Evolutionary conservation across 2,888 invertebrate genomes (phyloP).

Genomic region (Lasioglossum calceatum): DNA sequence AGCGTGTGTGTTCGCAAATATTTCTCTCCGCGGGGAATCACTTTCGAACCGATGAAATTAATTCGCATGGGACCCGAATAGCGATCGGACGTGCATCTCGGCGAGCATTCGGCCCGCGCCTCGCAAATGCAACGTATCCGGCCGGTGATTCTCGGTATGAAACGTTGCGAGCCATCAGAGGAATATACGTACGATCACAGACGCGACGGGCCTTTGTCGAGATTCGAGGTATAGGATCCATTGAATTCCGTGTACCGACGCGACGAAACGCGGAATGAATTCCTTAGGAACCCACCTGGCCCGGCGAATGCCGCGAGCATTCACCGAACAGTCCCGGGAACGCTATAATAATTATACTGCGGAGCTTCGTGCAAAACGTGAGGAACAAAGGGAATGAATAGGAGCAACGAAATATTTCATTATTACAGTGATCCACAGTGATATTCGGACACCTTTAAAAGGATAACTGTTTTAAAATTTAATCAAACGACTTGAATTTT

Average conservation of each 20-base stretch:
- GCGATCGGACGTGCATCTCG: slow-evolving; percentile 10
- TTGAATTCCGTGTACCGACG: slow-evolving; percentile 48
- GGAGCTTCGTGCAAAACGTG: not conserved
- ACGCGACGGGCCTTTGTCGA: not conserved
- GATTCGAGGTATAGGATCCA: slow-evolving; percentile 40
- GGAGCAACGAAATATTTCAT: not conserved
- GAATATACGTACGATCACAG: slow-evolving; percentile 6
- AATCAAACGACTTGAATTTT: too few relatives aligned
- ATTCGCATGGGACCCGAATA: not conserved
- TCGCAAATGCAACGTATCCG: slow-evolving; percentile 13
- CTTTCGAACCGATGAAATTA: not conserved
- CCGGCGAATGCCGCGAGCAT: not conserved
- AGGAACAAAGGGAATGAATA: not conserved
- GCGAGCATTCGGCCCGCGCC: not conserved
- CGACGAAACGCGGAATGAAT: not conserved
- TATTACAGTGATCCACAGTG: too few relatives aligned
- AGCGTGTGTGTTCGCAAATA: not conserved
- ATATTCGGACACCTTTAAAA: too few relatives aligned
- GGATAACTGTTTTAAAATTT: too few relatives aligned
- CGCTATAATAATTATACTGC: not conserved
- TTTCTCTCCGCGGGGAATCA: not conserved
- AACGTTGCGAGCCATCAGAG: slow-evolving; percentile 44
- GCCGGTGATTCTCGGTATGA: slow-evolving; percentile 35
- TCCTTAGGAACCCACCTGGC: not conserved
- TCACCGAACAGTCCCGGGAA: not conserved